Conservation (phyloP, 2,888 invertebrate species). For the Campoplex capitator region DNA sequence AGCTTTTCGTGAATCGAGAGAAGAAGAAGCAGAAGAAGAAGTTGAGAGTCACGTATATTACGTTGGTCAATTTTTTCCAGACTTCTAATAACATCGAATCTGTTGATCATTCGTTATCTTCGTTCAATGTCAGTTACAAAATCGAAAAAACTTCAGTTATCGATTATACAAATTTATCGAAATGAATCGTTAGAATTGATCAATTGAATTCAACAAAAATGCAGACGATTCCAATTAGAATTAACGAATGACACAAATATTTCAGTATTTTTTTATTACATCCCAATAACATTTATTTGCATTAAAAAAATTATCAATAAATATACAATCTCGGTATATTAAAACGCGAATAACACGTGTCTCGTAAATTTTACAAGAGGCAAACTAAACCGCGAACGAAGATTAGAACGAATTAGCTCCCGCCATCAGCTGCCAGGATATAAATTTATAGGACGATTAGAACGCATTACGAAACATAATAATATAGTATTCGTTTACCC, state of each 20-base stretch:
- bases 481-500: constrained; percentile 59
- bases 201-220: not conserved
- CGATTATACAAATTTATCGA: not conserved
- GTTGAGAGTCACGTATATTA: not conserved
- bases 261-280: not conserved
- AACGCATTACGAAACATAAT: constrained; percentile 62
- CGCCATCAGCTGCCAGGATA: constrained; percentile 63
- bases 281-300: not conserved
- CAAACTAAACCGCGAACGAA: not conserved
- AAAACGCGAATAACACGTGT: constrained; percentile 62
- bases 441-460: constrained; percentile 63
- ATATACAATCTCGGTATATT: not conserved
- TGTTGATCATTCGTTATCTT: not conserved
- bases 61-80: constrained; percentile 15
- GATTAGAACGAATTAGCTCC: constrained; percentile 66
- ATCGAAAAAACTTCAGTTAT: not conserved
- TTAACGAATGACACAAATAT: not conserved
- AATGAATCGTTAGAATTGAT: too few species aligned
- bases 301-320: not conserved
- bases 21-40: not conserved
- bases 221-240: not conserved
- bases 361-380: constrained; percentile 32
- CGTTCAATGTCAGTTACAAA: not conserved
- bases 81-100: not conserved
- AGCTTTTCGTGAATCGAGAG: constrained; percentile 34